Conservation (phyloP, 1,140 invertebrate genomes). For the Cotesia glomerata region DNA sequence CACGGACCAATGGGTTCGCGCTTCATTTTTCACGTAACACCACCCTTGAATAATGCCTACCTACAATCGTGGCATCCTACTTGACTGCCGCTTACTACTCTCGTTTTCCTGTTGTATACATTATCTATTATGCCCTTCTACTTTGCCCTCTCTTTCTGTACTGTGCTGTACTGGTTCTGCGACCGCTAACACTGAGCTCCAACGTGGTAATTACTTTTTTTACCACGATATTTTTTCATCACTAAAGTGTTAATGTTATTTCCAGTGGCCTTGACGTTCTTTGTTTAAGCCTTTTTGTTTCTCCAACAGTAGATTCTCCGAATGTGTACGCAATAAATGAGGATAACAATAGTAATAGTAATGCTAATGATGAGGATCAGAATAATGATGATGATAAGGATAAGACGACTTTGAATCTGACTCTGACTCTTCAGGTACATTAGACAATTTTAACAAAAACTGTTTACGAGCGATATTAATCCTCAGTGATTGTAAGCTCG, state of each 20-base stretch:
- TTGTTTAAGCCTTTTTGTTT: neutral
- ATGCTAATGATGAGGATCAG: neutral
- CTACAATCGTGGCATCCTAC: constrained; percentile 8
- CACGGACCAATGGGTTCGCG: constrained; percentile 18
- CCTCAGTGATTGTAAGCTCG: constrained; percentile 13
- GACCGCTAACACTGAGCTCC: neutral
- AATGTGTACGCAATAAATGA: no score
- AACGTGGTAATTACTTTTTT: neutral
- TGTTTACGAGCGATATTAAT: constrained; percentile 17
- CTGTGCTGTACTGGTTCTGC: neutral
- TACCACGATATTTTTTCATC: neutral
- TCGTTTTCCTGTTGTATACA: neutral
- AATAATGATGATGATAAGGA: no score
- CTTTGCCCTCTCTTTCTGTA: neutral
- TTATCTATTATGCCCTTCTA: neutral
- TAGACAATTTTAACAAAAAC: neutral
- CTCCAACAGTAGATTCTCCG: no score
- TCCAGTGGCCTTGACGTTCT: neutral
- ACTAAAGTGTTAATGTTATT: neutral
- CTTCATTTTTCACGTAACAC: constrained; percentile 19
- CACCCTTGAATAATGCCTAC: constrained; percentile 13
- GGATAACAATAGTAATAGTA: neutral
- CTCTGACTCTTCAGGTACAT: neutral
- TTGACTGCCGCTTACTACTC: neutral
- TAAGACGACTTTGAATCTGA: no score